Conservation (phyloP, 2,797 vertebrate species). For the Melanogrammus aeglefinus region DNA sequence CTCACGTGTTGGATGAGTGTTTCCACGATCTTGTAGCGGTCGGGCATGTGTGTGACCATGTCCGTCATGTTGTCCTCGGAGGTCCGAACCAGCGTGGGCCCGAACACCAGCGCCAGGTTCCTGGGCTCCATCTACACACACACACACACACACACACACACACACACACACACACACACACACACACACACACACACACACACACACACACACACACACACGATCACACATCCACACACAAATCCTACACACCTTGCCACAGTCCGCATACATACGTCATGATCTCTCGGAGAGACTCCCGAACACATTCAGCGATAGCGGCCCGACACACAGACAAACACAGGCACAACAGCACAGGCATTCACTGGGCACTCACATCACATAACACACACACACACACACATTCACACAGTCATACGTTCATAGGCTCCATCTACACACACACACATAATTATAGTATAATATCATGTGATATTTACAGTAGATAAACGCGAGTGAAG, state of each 20-base stretch:
- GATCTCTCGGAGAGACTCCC: too few species aligned
- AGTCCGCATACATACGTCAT: too few species aligned
- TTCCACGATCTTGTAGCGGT: slow-evolving; percentile 98
- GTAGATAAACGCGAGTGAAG: not conserved
- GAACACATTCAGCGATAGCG: too few species aligned
- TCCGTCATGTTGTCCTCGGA: slow-evolving; percentile 99
- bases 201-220: not conserved
- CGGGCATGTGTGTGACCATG: slow-evolving; percentile 99
- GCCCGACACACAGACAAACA: not conserved
- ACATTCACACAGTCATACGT: not conserved
- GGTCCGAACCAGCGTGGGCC: slow-evolving; percentile 91
- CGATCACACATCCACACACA: not conserved
- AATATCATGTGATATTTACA: not conserved
- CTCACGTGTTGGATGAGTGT: slow-evolving; percentile 96
- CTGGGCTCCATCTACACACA: slow-evolving; percentile 90
- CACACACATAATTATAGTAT: not conserved
- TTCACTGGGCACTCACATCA: too few species aligned
- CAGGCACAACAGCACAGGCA: too few species aligned
- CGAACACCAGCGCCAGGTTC: slow-evolving; percentile 95
- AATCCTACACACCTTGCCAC: too few species aligned
- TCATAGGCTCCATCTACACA: not conserved
- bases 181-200: slow-evolving; percentile 7
- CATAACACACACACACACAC: not conserved
- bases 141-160: slow-evolving; percentile 1
- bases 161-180: not conserved